These are phyloP conservation scores for Yponomeuta evonymella DNA, from an alignment of 2,888 invertebrate species.

Conservation along the genomic window DNA sequence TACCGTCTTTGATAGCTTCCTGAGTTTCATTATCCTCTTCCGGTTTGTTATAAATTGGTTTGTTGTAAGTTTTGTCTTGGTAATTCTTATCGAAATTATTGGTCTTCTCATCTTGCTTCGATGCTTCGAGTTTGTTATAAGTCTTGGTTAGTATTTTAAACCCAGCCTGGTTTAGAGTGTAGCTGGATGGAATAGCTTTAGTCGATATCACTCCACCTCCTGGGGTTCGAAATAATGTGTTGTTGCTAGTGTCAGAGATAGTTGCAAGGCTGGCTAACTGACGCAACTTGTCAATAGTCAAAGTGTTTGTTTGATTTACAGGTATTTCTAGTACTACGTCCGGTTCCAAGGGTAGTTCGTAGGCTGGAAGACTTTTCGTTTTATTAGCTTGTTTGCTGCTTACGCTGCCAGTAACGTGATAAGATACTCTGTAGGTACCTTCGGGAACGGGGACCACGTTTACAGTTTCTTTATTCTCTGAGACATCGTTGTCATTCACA, in stretches of 20 bases:
- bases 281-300: slow-evolving; percentile 67
- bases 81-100: slow-evolving; percentile 48
- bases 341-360: slow-evolving; percentile 62
- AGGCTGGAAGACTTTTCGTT: slow-evolving; percentile 60
- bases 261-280: slow-evolving; percentile 76
- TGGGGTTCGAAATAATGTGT: slow-evolving; percentile 63
- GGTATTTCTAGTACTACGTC: slow-evolving; percentile 67
- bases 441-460: slow-evolving; percentile 44
- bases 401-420: slow-evolving; percentile 68
- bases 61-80: slow-evolving; percentile 50
- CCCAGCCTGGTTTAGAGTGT: slow-evolving; percentile 79
- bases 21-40: slow-evolving; percentile 35
- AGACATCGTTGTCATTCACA: slow-evolving; percentile 23
- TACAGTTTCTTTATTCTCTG: slow-evolving; percentile 28
- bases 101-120: slow-evolving; percentile 54
- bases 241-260: slow-evolving; percentile 69
- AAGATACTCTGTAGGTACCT: slow-evolving; percentile 66
- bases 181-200: slow-evolving; percentile 77
- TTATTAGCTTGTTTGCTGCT: slow-evolving; percentile 68
- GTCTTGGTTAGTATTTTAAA: slow-evolving; percentile 81
- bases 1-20: slow-evolving; percentile 44
- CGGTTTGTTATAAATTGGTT: slow-evolving; percentile 40
- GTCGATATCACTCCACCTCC: slow-evolving; percentile 74
- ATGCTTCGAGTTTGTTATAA: slow-evolving; percentile 72
- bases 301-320: slow-evolving; percentile 51